Percentiles rank a stretch among this genome's conserved stretches.
These are phyloP conservation scores for Coleophora deauratella DNA, from an alignment of 2,888 invertebrate species.

Conservation along the genomic window DNA sequence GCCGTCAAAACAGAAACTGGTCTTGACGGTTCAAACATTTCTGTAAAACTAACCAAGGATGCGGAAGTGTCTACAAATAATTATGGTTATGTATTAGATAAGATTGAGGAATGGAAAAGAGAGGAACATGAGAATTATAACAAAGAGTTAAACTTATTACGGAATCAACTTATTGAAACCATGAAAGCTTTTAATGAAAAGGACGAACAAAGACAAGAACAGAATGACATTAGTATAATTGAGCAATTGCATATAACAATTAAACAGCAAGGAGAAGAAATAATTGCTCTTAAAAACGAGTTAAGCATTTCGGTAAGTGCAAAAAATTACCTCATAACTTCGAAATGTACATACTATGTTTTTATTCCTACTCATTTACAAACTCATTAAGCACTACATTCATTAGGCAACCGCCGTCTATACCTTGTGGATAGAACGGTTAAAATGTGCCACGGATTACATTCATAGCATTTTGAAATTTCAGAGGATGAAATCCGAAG, in stretches of 20 bases:
- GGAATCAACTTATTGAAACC: constrained; percentile 52
- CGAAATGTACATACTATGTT: no score
- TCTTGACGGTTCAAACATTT: background rate
- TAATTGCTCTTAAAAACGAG: constrained; percentile 59
- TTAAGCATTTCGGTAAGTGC: constrained; percentile 49
- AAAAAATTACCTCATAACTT: constrained; percentile 9
- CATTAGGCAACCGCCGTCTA: no score
- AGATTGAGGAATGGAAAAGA: constrained; percentile 68
- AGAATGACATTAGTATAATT: constrained; percentile 42
- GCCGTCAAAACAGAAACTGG: no score
- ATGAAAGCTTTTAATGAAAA: constrained; percentile 46
- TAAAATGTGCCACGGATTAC: no score
- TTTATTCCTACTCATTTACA: no score
- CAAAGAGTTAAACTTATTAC: constrained; percentile 60
- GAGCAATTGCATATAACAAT: constrained; percentile 56
- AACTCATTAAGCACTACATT: no score
- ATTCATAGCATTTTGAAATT: constrained; percentile 14
- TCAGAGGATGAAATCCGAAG: constrained; percentile 36
- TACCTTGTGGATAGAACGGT: no score
- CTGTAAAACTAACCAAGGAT: constrained; percentile 27
- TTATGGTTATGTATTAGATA: constrained; percentile 45
- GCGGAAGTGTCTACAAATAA: constrained; percentile 44
- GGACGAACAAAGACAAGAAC: constrained; percentile 17
- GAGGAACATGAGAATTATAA: constrained; percentile 70
- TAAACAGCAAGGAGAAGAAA: constrained; percentile 68